Base-by-base conservation (phyloP, 1,140 invertebrate genomes). In the Nylanderia fulva region DNA sequence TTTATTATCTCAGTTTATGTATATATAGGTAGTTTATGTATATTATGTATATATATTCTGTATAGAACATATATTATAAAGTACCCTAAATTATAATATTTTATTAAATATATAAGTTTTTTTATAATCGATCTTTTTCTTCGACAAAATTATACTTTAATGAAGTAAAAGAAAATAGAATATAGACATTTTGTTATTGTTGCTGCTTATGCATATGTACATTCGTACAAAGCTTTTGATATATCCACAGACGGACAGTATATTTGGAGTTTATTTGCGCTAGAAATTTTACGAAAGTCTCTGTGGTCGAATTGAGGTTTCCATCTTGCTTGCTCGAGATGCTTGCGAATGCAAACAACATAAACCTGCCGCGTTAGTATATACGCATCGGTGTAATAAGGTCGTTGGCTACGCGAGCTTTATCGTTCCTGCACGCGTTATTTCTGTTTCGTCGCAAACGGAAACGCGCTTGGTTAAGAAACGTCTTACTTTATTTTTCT, bases 401-500 rank as follows among this genome's bases (percentile, higher is more conserved):
- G 52, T 58, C 77, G 66, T 82, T 82, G 64, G 45, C 77, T 69
- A 69, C 64, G 52, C 24, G 36, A 36, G 64, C 54, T 82, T 82
- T 82, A 82, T 82, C 66, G 77, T 71, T 60, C 36, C 36, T 82
- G 24, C n/a, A 4, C 36, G 36, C 52, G 77, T 82, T 82, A 82
- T 82, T 82, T 82, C 77, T 82, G 52, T 82, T 82, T 82, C 66
- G 48, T 39, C 76, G 75, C 45, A 68, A 79, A 68, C 76, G 77
- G 66, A 82, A 82, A 13, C 36, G 54, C 36, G 66, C 66, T 80
- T 52, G 64, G 77, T 36, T 45, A 58, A 52, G 36, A n/a, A n/a
- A 36, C 64, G 52, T 42, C 52, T 68, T 13, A 21, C 77, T 69
- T 58, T 69, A 52, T 82, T 71, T 82, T 58, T 71, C 24, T 52